Percentiles rank a stretch among this genome's conserved stretches.
Conservation (phyloP, 2,797 vertebrate genomes). For the Melanotaenia maccullochi region DNA sequence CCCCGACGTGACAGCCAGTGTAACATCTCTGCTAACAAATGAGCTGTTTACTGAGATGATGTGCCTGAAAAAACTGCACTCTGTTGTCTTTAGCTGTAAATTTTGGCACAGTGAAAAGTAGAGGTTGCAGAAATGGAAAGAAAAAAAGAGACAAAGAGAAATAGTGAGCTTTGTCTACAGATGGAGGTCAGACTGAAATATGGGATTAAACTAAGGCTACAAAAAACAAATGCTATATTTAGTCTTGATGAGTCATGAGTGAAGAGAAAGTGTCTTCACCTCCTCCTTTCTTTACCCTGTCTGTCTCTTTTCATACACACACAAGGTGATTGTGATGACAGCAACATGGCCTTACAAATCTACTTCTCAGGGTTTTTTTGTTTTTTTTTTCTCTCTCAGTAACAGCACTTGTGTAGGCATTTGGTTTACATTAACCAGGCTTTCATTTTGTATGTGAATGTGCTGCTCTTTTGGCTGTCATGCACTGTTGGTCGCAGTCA, state of each 20-base stretch:
- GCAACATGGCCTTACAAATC: constrained; percentile 46
- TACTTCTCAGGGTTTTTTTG: constrained; percentile 23
- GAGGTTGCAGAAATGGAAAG: neutral
- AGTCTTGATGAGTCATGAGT: constrained; percentile 51
- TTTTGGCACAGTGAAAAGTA: constrained; percentile 29
- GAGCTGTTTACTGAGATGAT: constrained; percentile 79
- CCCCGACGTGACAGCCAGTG: constrained; percentile 77
- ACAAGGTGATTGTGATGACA: constrained; percentile 55
- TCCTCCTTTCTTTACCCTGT: constrained; percentile 54
- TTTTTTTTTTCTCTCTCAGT: constrained; percentile 3
- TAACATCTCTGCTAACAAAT: constrained; percentile 82
- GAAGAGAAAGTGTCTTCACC: constrained; percentile 62
- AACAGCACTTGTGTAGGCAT: constrained; percentile 35
- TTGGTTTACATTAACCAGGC: constrained; percentile 62
- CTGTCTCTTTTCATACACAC: constrained; percentile 56
- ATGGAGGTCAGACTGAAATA: constrained; percentile 74
- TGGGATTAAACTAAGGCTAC: constrained; percentile 56
- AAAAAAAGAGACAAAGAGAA: constrained; percentile 34
- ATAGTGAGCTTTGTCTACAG: constrained; percentile 60
- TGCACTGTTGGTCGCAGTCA: constrained; percentile 57
- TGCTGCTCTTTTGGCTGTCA: constrained; percentile 58
- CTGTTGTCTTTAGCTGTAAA: constrained; percentile 69
- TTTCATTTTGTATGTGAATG: constrained; percentile 37
- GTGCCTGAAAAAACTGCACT: constrained; percentile 57
- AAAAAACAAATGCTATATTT: constrained; percentile 73